Evolutionary conservation across 2,888 invertebrate species (phyloP).

Genomic region (Melitaea athalia): DNA sequence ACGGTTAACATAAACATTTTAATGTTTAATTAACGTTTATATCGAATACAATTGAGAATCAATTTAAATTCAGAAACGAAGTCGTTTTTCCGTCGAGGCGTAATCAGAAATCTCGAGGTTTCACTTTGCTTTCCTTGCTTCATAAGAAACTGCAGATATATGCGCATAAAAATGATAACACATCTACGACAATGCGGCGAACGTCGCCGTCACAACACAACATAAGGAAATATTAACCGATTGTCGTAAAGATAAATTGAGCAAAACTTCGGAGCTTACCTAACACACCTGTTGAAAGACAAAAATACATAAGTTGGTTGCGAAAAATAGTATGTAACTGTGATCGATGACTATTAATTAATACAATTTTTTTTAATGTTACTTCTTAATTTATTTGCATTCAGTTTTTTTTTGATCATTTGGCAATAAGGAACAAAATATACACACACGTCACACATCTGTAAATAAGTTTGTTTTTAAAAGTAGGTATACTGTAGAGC

Average conservation of each 20-base stretch:
- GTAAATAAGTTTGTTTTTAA: too few species aligned
- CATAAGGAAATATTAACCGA: constrained; percentile 33
- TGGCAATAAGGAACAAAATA: too few species aligned
- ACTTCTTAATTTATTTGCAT: too few species aligned
- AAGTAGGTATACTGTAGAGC: too few species aligned
- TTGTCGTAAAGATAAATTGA: constrained; percentile 26
- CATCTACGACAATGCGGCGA: constrained; percentile 1
- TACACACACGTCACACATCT: too few species aligned
- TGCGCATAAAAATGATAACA: constrained; percentile 27
- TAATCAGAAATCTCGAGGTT: constrained; percentile 15
- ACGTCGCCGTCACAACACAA: constrained; percentile 14
- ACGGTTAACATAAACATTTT: neutral
- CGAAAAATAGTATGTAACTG: neutral
- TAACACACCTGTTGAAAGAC: constrained; percentile 11
- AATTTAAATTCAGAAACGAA: constrained; percentile 5
- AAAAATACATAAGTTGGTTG: constrained; percentile 1
- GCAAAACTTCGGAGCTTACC: constrained; percentile 21
- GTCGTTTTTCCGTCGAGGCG: neutral
- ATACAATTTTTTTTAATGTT: neutral
- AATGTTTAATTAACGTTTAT: neutral
- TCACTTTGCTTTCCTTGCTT: constrained; percentile 13
- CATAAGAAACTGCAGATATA: constrained; percentile 19
- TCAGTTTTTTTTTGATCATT: too few species aligned
- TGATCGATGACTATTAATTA: neutral
- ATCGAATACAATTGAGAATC: constrained; percentile 5